Base-by-base conservation (phyloP, 1,140 invertebrate genomes). In the Drosophila bifasciata region DNA sequence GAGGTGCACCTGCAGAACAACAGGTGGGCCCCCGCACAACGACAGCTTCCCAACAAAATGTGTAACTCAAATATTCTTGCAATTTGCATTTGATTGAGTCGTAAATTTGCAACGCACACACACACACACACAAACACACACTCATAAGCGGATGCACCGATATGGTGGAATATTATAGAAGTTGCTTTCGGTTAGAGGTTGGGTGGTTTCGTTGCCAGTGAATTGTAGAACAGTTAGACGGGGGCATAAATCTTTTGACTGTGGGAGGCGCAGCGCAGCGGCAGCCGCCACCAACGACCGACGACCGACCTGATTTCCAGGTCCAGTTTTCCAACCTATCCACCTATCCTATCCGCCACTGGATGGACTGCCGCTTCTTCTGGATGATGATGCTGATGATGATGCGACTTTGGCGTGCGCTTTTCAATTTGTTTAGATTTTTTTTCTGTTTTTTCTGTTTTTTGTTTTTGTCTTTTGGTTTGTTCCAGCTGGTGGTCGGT, bases 21-120 rank as follows among this genome's bases (percentile, higher is more conserved):
- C 75, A 88, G 81, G 81, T 74, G 80, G 77, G 9, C 69, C 62
- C 51, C 16, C 45, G 46, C 44, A 61, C 9, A 11, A 36, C 32
- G 32, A 36, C 32, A 13, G 11, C 32, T 36, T 36, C 32, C 32
- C 32, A 36, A 11, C 9, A 36, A 36, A 13, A 71, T 76, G 57
- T 45, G 73, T 41, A 46, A 40, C 72, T 76, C 58, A 49, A 64
- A 79, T 70, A 81, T 78, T 70, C 51, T 64, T 62, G 69, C 68
- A 71, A 80, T 85, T 85, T 85, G 81, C 81, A 86, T 85, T 86
- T 85, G 81, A 85, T 85, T 85, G 81, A 85, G 81, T 86, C 81
- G 81, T 81, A 86, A 85, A 85, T 85, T 79, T 85, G 81, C 81
- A 64, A 85, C 69, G 81, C 81, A 85, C 71, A 71, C 66, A 67